Conservation (phyloP, 1,140 invertebrate genomes). For the Lysiphlebus fabarum region DNA sequence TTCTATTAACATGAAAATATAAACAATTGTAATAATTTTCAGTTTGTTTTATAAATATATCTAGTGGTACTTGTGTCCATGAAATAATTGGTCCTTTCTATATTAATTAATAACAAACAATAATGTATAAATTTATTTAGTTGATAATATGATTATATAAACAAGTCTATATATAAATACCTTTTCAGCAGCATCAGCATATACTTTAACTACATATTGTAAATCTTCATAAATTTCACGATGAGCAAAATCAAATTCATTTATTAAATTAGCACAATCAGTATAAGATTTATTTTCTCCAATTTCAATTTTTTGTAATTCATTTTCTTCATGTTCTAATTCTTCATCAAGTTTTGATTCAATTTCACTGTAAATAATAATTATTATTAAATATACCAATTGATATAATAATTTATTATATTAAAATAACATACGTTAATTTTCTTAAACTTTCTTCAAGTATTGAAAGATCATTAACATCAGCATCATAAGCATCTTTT, state of each 20-base stretch:
- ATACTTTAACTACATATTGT: slow-evolving; percentile 35
- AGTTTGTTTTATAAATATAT: slow-evolving; percentile 44
- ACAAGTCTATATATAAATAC: slow-evolving; percentile 31
- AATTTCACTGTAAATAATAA: slow-evolving; percentile 34
- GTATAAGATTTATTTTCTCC: slow-evolving; percentile 36
- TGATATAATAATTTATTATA: slow-evolving; percentile 15
- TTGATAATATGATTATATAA: neutral
- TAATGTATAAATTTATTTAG: slow-evolving; percentile 16
- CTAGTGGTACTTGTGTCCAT: slow-evolving; percentile 47
- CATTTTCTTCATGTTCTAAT: slow-evolving; percentile 37
- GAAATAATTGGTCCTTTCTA: slow-evolving; percentile 39
- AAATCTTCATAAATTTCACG: slow-evolving; percentile 37
- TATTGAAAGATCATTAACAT: slow-evolving; percentile 38
- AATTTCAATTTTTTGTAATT: slow-evolving; percentile 37
- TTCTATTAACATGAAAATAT: slow-evolving; percentile 37
- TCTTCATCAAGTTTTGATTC: slow-evolving; percentile 41
- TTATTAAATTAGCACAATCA: slow-evolving; percentile 34
- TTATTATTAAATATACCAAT: slow-evolving; percentile 9
- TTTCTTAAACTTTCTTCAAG: slow-evolving; percentile 38
- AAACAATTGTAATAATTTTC: slow-evolving; percentile 45
- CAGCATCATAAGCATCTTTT: slow-evolving; percentile 38
- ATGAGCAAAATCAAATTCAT: slow-evolving; percentile 38
- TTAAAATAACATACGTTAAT: slow-evolving; percentile 38
- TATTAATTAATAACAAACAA: slow-evolving; percentile 23
- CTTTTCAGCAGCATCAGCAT: slow-evolving; percentile 39